phyloP scores from a whole-genome alignment of 2,888 invertebrate species.

The Zhuqinia jingwanae region DNA sequence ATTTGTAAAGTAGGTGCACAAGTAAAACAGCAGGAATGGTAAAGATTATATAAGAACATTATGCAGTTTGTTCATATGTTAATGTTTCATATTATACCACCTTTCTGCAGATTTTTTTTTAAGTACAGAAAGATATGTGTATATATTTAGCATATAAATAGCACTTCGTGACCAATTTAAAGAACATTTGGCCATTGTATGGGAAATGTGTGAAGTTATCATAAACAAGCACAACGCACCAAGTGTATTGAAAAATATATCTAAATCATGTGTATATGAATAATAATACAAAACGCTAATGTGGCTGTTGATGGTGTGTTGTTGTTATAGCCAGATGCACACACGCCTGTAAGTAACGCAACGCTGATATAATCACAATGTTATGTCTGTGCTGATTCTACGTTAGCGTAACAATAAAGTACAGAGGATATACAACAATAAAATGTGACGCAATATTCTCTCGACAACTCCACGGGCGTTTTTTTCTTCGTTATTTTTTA shows the following conservation, averaged over 20 bases:
- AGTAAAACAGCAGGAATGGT: no score
- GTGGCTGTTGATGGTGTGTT: neutral
- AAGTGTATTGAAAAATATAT: no score
- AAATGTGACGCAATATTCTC: conserved; percentile 42
- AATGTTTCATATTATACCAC: no score
- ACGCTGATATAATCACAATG: neutral
- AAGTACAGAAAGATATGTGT: neutral
- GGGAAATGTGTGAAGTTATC: conserved; percentile 11
- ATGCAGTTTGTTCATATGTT: no score
- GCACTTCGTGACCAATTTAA: conserved; percentile 33
- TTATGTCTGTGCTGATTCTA: neutral
- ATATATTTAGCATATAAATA: conserved; percentile 23
- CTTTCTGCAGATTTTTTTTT: neutral
- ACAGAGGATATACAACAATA: conserved; percentile 13
- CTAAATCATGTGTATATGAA: neutral
- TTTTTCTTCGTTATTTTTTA: no score
- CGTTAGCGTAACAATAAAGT: neutral
- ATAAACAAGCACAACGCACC: neutral
- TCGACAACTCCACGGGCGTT: conserved; percentile 33
- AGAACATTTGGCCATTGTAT: neutral
- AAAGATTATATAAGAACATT: no score
- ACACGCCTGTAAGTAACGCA: neutral
- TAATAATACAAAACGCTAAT: neutral
- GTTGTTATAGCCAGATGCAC: neutral
- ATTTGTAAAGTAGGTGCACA: no score